phyloP scores from a whole-genome alignment of 1,140 invertebrate species.

The Trichonephila inaurata region DNA sequence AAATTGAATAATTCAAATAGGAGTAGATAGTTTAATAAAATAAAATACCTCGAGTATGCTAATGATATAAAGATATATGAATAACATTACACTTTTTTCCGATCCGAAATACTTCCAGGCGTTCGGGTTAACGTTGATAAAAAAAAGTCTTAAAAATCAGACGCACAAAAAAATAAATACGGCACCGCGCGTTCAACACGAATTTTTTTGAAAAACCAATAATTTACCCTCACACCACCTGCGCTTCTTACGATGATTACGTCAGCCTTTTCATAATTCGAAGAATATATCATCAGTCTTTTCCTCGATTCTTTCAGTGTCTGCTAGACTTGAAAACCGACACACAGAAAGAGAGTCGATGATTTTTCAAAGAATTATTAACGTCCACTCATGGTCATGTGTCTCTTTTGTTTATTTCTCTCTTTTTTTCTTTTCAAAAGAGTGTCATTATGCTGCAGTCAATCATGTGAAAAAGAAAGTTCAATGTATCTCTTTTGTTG shows the following conservation, averaged over 20 bases:
- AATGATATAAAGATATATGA: too few relatives aligned
- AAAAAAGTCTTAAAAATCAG: too few relatives aligned
- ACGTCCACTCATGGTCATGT: not conserved
- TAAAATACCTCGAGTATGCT: too few relatives aligned
- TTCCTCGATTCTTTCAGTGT: not conserved
- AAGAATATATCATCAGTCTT: not conserved
- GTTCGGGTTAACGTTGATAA: too few relatives aligned
- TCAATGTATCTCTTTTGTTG: not conserved
- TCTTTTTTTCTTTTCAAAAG: not conserved
- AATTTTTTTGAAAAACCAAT: too few relatives aligned
- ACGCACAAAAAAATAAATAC: too few relatives aligned
- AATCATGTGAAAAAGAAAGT: not conserved
- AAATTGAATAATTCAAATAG: too few relatives aligned
- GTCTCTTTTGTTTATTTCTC: not conserved
- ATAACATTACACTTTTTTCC: too few relatives aligned
- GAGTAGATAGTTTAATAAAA: too few relatives aligned
- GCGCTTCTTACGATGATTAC: not conserved
- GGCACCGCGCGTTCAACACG: too few relatives aligned
- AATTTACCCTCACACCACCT: too few relatives aligned
- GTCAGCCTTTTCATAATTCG: not conserved
- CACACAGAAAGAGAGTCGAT: not conserved
- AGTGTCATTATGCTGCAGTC: not conserved
- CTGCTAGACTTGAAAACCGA: not conserved
- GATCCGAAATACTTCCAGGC: too few relatives aligned
- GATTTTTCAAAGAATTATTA: not conserved